phyloP scores from a whole-genome alignment of 1,140 invertebrate genomes.

The Penaeus japonicus region DNA sequence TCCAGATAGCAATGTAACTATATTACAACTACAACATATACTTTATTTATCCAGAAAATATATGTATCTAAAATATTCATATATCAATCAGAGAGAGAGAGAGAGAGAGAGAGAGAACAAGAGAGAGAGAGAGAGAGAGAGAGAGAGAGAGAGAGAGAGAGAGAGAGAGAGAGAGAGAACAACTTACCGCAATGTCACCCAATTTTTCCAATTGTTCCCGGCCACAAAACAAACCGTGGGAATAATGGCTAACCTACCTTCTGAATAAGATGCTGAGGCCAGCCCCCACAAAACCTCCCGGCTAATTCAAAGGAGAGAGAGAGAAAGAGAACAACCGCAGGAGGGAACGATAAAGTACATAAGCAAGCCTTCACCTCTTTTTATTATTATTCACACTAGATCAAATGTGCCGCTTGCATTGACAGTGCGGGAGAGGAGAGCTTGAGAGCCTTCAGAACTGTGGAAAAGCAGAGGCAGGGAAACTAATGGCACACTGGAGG shows the following conservation, averaged over 20 bases:
- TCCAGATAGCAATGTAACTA: no score
- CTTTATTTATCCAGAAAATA: no score
- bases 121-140: neutral
- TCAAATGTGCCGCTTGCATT: constrained; percentile 39
- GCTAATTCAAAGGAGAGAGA: constrained; percentile 30
- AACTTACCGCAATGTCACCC: constrained; percentile 19
- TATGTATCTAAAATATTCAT: no score
- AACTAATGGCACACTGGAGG: neutral
- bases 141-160: neutral
- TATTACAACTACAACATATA: no score
- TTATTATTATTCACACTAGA: constrained; percentile 44
- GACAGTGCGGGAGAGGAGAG: neutral
- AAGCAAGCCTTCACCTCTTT: constrained; percentile 36
- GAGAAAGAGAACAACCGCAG: constrained; percentile 35
- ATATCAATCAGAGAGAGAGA: neutral
- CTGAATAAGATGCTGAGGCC: constrained; percentile 20
- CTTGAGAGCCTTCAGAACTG: no score
- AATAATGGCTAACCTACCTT: constrained; percentile 21
- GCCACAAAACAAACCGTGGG: constrained; percentile 23
- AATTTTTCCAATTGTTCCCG: constrained; percentile 7
- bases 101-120: neutral
- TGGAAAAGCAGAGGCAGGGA: no score
- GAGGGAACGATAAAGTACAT: constrained; percentile 43
- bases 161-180: neutral
- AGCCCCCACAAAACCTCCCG: constrained; percentile 28